Conservation (phyloP, 2,797 vertebrate species). For the Sternarchorhynchus goeldii region DNA sequence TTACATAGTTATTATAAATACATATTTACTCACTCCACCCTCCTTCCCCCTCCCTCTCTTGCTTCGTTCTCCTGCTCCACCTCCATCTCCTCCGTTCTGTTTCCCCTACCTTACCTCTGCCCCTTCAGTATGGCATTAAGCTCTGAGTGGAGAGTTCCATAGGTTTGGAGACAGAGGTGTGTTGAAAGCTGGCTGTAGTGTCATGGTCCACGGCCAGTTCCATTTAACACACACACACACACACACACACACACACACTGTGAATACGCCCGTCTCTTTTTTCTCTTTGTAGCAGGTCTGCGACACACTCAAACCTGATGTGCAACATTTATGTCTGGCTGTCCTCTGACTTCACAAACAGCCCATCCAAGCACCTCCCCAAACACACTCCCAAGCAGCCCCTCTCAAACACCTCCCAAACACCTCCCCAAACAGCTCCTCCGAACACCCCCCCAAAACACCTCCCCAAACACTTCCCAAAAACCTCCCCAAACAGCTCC, state of each 20-base stretch:
- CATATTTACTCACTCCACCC: neutral
- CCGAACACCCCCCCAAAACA: too few relatives aligned
- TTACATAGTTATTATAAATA: neutral
- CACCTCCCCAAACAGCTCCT: too few relatives aligned
- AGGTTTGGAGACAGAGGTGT: neutral
- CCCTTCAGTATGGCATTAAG: neutral
- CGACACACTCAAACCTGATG: conserved; percentile 27
- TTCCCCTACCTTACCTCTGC: too few relatives aligned
- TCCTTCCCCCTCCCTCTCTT: neutral
- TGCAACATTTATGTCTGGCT: conserved; percentile 31
- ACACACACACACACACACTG: conserved; percentile 10
- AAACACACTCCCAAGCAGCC: too few relatives aligned
- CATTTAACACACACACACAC: neutral
- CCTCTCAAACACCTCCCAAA: too few relatives aligned
- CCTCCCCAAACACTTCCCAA: too few relatives aligned
- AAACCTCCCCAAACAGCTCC: too few relatives aligned
- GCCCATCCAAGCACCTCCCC: too few relatives aligned
- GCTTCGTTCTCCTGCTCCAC: neutral
- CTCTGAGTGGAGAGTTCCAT: neutral
- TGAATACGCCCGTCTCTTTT: conserved; percentile 22
- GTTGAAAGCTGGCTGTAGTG: neutral
- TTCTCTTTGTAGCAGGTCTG: conserved; percentile 11
- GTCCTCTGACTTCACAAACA: conserved; percentile 5
- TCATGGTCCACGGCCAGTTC: neutral
- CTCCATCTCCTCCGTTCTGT: too few relatives aligned